A percentile compares a stretch with the other conserved stretches of the same genome.
Evolutionary conservation across 2,888 invertebrate species (phyloP).

Genomic region (Eurytoma adleriae): DNA sequence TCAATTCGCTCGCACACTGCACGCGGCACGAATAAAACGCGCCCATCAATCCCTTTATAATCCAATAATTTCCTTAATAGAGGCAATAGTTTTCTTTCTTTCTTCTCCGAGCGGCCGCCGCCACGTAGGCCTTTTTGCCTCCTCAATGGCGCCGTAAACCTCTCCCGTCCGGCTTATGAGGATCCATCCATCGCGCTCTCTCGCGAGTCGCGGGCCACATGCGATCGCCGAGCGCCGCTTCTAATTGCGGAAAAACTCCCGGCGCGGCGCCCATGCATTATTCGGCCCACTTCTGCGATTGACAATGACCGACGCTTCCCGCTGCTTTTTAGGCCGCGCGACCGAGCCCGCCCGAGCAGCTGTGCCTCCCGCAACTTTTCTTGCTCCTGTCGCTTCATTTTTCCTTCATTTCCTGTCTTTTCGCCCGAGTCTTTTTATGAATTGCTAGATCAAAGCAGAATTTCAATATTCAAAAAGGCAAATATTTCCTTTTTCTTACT

Average conservation of each 20-base stretch:
- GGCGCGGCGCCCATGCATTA: conserved; percentile 10
- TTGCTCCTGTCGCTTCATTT: no score
- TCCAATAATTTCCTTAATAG: conserved; percentile 54
- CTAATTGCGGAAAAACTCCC: conserved; percentile 35
- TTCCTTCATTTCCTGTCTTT: no score
- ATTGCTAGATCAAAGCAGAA: no score
- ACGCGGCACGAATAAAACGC: conserved; percentile 42
- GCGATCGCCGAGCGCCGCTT: neutral
- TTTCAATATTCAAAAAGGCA: no score
- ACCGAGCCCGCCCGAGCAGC: no score
- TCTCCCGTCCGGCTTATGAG: neutral
- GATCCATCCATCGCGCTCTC: neutral
- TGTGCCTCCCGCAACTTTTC: no score
- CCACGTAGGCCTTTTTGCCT: neutral
- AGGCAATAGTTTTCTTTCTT: conserved; percentile 40
- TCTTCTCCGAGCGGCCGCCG: neutral
- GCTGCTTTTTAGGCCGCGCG: neutral
- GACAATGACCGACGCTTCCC: conserved; percentile 31
- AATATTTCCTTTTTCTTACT: no score
- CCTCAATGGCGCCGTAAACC: conserved; percentile 16
- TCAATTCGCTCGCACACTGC: conserved; percentile 31
- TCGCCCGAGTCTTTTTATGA: no score
- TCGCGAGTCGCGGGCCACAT: neutral
- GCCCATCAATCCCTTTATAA: conserved; percentile 51
- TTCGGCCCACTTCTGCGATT: conserved; percentile 32